phyloP scores from a whole-genome alignment of 2,888 invertebrate genomes.

The Lycocerus yunnanus region DNA sequence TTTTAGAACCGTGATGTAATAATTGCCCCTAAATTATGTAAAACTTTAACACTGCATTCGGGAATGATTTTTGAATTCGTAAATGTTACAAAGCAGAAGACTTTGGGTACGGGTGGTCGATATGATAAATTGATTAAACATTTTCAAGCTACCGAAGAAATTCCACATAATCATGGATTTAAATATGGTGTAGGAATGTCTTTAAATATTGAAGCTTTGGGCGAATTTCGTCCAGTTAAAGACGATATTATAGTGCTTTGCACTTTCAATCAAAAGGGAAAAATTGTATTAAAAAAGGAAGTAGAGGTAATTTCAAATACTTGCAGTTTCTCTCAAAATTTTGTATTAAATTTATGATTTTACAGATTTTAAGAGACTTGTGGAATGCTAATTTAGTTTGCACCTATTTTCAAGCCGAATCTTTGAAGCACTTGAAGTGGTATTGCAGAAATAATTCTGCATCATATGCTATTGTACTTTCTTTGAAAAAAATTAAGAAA shows the following conservation, averaged over 20 bases:
- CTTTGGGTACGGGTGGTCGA: conserved; percentile 1
- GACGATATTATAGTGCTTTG: background rate
- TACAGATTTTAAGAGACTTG: background rate
- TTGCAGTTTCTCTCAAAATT: background rate
- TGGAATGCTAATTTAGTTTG: background rate
- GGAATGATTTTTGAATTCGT: conserved; percentile 2
- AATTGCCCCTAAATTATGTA: background rate
- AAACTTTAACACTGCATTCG: background rate
- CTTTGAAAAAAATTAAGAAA: background rate
- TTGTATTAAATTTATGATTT: background rate
- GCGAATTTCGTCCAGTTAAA: background rate
- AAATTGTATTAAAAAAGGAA: background rate
- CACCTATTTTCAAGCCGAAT: background rate
- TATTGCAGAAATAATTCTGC: background rate
- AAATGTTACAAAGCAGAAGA: background rate
- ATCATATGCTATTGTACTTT: background rate
- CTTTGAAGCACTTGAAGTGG: background rate
- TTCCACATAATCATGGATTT: background rate
- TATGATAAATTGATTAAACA: conserved; percentile 1
- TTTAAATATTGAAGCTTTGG: background rate
- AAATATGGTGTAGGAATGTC: conserved; percentile 11
- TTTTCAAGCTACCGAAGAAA: background rate
- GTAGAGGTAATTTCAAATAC: background rate
- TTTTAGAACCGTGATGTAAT: background rate
- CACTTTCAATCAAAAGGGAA: background rate